Evolutionary conservation across 2,888 invertebrate genomes (phyloP).

Genomic region (Ornithoptera alexandrae): DNA sequence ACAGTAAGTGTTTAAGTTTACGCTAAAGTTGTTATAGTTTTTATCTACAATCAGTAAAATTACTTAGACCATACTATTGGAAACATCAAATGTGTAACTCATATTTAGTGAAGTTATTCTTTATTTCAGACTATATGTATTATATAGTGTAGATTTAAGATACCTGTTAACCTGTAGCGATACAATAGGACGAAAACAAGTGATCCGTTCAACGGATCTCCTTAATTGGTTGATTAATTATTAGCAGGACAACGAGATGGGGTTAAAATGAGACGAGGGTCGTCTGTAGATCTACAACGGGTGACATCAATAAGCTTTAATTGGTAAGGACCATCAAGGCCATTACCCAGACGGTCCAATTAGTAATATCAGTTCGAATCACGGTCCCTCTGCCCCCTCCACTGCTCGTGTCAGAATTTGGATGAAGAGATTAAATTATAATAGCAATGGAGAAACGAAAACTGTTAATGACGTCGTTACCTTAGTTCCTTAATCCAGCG

Average conservation of each 20-base stretch:
- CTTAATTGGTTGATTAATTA: slow-evolving; percentile 78
- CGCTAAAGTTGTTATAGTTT: no score
- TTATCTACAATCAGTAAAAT: no score
- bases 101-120: no score
- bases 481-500: slow-evolving; percentile 8
- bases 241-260: slow-evolving; percentile 66
- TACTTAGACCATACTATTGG: no score
- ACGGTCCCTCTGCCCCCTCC: slow-evolving; percentile 29
- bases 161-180: not conserved
- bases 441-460: slow-evolving; percentile 4
- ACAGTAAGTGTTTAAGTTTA: no score
- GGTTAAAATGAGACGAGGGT: slow-evolving; percentile 75
- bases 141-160: not conserved
- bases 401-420: slow-evolving; percentile 23
- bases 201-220: slow-evolving; percentile 49
- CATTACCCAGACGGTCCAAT: slow-evolving; percentile 65
- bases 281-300: slow-evolving; percentile 62
- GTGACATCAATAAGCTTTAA: slow-evolving; percentile 76
- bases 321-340: slow-evolving; percentile 70
- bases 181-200: slow-evolving; percentile 52
- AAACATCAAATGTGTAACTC: no score
- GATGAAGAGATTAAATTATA: slow-evolving; percentile 30
- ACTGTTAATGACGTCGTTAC: not conserved
- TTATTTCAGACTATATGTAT: no score
- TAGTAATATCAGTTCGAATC: slow-evolving; percentile 60